Evolutionary conservation across 2,797 vertebrate species (phyloP).

Genomic region (Pygocentrus nattereri): DNA sequence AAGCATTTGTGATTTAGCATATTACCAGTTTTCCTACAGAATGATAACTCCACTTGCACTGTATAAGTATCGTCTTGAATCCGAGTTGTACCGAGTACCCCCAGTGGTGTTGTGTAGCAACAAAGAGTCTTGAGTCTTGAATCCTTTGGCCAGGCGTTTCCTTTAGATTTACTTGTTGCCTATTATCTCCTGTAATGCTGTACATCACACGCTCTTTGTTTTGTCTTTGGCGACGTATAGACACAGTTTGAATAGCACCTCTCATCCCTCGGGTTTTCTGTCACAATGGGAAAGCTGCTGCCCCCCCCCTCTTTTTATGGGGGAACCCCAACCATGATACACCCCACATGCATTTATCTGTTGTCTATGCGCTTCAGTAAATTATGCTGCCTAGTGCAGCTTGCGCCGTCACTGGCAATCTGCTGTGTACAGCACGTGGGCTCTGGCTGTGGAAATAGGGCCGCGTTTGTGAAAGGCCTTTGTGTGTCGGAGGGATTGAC

Average conservation of each 20-base stretch:
- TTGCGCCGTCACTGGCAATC: slow-evolving; percentile 15
- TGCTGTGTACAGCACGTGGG: slow-evolving; percentile 10
- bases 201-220: slow-evolving; percentile 6
- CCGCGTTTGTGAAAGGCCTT: slow-evolving; percentile 12
- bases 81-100: too few species aligned
- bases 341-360: slow-evolving; percentile 19
- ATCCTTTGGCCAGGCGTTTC: slow-evolving; percentile 2
- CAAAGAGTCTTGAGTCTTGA: background rate
- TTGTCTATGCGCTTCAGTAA: slow-evolving; percentile 23
- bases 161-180: slow-evolving; percentile 8
- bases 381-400: slow-evolving; percentile 5
- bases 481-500: slow-evolving; percentile 25
- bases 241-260: slow-evolving; percentile 1
- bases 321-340: slow-evolving; percentile 14
- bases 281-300: slow-evolving; percentile 22
- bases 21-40: too few species aligned
- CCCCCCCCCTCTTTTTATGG: background rate
- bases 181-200: background rate
- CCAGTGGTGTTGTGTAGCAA: background rate
- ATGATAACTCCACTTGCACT: too few species aligned
- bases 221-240: slow-evolving; percentile 16
- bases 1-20: too few species aligned
- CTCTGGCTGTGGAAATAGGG: slow-evolving; percentile 14
- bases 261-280: slow-evolving; percentile 17
- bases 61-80: too few species aligned